Conservation (phyloP, 30 jellyfish, hydroid and myxozoan species). For the Cassiopea xamachana region DNA sequence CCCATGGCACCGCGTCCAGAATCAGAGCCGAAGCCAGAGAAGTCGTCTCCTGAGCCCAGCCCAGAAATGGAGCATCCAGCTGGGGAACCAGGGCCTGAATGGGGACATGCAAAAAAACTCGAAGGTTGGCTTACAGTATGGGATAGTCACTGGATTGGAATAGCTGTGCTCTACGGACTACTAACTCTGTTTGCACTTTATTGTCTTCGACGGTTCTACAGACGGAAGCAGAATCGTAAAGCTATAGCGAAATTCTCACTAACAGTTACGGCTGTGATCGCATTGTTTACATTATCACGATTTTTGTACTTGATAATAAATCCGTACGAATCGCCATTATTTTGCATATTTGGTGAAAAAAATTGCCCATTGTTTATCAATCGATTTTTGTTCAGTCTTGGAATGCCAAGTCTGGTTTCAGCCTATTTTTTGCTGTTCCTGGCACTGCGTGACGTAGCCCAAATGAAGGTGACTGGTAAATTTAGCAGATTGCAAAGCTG, state of each 20-base stretch:
- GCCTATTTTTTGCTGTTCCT: conserved; percentile 71
- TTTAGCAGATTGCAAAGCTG: conserved; percentile 59
- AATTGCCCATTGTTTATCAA: conserved; percentile 67
- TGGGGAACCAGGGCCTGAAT: conserved; percentile 81
- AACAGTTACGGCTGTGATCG: conserved; percentile 43
- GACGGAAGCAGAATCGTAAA: conserved; percentile 21
- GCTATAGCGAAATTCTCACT: conserved; percentile 55
- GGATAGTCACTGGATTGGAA: conserved; percentile 83
- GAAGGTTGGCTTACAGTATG: conserved; percentile 68
- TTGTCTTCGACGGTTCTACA: conserved; percentile 43
- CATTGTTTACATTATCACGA: conserved; percentile 51
- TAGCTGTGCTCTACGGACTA: conserved; percentile 50
- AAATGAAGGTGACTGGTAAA: conserved; percentile 36
- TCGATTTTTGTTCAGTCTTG: conserved; percentile 73
- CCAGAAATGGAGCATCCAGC: conserved; percentile 56
- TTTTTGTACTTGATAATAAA: conserved; percentile 57
- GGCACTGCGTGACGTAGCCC: conserved; percentile 71
- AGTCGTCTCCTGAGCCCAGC: conserved; percentile 41
- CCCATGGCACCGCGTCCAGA: conserved; percentile 39
- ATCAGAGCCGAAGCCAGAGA: conserved; percentile 38
- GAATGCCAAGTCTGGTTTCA: conserved; percentile 73
- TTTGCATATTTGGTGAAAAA: conserved; percentile 59
- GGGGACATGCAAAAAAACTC: conserved; percentile 42
- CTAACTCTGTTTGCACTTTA: conserved; percentile 29
- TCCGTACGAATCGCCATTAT: conserved; percentile 74